A percentile compares a stretch with the other conserved stretches of the same genome.
Evolutionary conservation across 2,888 invertebrate species (phyloP).

Genomic region (Philhelius pedissequus): DNA sequence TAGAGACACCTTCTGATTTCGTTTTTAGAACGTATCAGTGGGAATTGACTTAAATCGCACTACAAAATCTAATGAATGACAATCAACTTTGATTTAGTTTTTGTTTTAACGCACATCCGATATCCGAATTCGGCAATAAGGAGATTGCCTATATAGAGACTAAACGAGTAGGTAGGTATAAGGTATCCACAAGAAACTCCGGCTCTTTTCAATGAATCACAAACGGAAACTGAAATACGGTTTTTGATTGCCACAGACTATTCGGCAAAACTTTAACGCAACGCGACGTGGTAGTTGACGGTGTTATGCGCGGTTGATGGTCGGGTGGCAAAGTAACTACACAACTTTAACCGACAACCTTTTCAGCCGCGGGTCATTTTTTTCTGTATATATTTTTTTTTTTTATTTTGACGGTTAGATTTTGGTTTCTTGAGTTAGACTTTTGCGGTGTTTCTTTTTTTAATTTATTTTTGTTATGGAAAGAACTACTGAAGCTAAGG

Average conservation of each 20-base stretch:
- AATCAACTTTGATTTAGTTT: background rate
- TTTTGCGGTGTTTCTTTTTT: background rate
- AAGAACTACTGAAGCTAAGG: background rate
- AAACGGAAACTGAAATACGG: conserved; percentile 64
- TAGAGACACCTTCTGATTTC: background rate
- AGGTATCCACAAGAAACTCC: conserved; percentile 2
- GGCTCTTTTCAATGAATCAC: conserved; percentile 60
- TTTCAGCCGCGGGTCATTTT: background rate
- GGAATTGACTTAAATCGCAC: background rate
- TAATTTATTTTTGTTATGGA: background rate
- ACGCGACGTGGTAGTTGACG: conserved; percentile 8
- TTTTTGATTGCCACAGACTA: conserved; percentile 37
- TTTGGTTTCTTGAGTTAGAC: background rate
- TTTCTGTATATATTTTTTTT: background rate
- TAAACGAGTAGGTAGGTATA: background rate
- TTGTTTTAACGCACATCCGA: background rate
- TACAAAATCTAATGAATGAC: conserved; percentile 37
- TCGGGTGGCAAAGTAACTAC: background rate
- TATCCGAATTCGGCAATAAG: background rate
- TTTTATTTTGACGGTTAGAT: conserved; percentile 8
- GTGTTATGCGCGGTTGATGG: conserved; percentile 37
- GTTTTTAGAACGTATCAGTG: background rate
- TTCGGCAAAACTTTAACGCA: conserved; percentile 12
- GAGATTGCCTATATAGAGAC: background rate
- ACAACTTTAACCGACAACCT: background rate